Conservation (phyloP, 2,113 vertebrate species). For the Dipodomys merriami region DNA sequence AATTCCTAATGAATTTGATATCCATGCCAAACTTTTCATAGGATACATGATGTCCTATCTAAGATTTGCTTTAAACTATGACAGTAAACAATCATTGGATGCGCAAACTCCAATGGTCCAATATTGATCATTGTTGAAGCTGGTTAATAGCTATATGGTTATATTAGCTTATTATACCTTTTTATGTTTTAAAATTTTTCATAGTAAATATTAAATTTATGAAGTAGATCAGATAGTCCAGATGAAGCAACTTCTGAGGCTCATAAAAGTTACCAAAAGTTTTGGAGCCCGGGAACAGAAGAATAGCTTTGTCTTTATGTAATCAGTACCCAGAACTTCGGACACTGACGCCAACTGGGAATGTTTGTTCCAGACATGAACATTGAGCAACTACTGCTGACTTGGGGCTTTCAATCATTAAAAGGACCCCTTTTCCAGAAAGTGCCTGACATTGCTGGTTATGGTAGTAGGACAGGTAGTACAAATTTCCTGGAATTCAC, state of each 20-base stretch:
- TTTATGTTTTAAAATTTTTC: not conserved
- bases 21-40: not conserved
- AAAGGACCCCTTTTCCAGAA: not conserved
- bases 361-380: slow-evolving; percentile 11
- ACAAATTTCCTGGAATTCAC: not conserved
- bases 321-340: not conserved
- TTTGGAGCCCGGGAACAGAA: not conserved
- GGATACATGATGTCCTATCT: not conserved
- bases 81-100: not conserved
- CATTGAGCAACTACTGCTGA: slow-evolving; percentile 24
- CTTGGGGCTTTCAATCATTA: not conserved
- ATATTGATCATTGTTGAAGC: not conserved
- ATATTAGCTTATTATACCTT: not conserved
- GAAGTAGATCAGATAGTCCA: not conserved
- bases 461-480: not conserved
- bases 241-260: not conserved
- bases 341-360: not conserved
- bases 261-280: not conserved
- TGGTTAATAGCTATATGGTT: not conserved
- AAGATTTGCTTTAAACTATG: not conserved
- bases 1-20: not conserved
- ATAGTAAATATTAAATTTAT: not conserved
- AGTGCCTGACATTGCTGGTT: not conserved
- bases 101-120: not conserved
- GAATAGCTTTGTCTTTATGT: not conserved